These are phyloP conservation scores for Ganaspis sp. DNA, from an alignment of 1,140 invertebrate genomes.

Conservation along the genomic window DNA sequence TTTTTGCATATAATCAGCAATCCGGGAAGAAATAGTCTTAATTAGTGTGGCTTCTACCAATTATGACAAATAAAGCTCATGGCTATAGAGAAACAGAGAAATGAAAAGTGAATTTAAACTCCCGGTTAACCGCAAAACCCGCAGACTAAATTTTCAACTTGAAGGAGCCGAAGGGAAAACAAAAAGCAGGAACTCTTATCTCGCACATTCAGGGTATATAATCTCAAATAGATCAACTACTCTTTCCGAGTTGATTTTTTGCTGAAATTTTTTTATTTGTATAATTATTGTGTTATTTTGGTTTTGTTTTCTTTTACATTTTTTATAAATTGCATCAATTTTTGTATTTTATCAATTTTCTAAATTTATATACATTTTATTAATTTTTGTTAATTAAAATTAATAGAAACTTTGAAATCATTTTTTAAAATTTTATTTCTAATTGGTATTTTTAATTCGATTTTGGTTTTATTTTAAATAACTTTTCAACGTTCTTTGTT, in stretches of 20 bases:
- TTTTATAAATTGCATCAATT: too few relatives aligned
- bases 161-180: slow-evolving; percentile 30
- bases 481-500: too few relatives aligned
- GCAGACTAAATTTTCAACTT: neutral
- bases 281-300: too few relatives aligned
- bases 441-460: too few relatives aligned
- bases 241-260: neutral
- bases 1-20: neutral
- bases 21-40: slow-evolving; percentile 21
- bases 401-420: too few relatives aligned
- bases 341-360: too few relatives aligned
- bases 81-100: neutral
- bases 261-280: too few relatives aligned
- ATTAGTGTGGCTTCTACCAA: slow-evolving; percentile 22
- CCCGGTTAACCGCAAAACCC: slow-evolving; percentile 29
- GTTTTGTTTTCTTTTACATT: too few relatives aligned
- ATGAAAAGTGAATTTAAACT: slow-evolving; percentile 35
- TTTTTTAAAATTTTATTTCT: too few relatives aligned
- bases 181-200: neutral
- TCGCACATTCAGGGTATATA: neutral
- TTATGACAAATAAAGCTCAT: neutral
- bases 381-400: too few relatives aligned
- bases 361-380: too few relatives aligned
- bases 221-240: neutral
- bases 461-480: too few relatives aligned